Base-by-base conservation (phyloP, 2,888 invertebrate genomes). In the Uropetala carovei region DNA sequence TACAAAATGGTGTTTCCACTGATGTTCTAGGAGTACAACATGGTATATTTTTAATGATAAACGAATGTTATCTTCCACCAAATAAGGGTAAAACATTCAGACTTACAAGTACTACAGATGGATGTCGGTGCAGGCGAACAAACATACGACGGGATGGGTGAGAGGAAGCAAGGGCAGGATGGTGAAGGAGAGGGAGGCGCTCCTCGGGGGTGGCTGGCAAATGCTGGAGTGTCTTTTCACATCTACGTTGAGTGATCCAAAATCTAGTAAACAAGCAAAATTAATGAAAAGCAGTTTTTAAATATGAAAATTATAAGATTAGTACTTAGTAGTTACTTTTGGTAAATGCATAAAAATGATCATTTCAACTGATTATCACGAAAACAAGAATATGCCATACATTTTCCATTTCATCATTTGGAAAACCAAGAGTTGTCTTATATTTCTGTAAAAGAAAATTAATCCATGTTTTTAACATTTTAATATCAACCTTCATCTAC, bases 221-320 rank as follows among this genome's bases (percentile, higher is more conserved):
- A 95, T 99, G 98, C 94, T 99, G 99, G 16, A 99, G 95, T 0
- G 99, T 99, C 95, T 99, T 99, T 94, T 99, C 98, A 94, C 99
- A 99, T 5, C 99, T 96, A 91, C 98, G 96, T 93, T 99, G 97
- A 2, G 98, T 98, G 93, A 99, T 97, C 98, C 99, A 99, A 94
- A 97, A 98, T 94, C 98, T 97, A 93, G 9, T 93, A 68, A 92
- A 92, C 86, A 30, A 43, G 43, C 43, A 92, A 58, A 27, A 57
- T 22, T 82, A 64, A 75, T 85, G 22, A 27, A 84, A 14, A 92
- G 43, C 43, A 43, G 43, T 43, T 43, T 5, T 43, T 43, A 43
- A 43, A 43, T 43, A 43, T 43, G 43, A 43, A 43, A 3, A 43
- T 43, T n/a, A n/a, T n/a, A n/a, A n/a, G n/a, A n/a, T n/a, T n/a